Base-by-base conservation (phyloP, 2,113 vertebrate genomes). In the Channa argus region DNA sequence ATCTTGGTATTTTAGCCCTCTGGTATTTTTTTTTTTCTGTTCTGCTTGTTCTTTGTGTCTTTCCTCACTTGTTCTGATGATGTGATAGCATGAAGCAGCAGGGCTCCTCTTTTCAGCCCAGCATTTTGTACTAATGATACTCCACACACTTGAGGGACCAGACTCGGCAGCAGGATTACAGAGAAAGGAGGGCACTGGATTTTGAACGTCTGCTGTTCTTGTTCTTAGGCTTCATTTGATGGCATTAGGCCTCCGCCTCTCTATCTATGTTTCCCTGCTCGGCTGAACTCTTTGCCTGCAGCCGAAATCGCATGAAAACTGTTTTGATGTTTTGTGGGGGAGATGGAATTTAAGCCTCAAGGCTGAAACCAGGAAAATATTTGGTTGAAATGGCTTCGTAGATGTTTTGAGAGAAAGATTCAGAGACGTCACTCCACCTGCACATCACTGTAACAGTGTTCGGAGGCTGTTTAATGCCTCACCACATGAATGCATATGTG, bases 121-220 rank as follows among this genome's bases (percentile, higher is more conserved):
- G 63, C 5, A 15, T 71, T 81, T 63, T 61, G 34, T 24, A 8
- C 70, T 58, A 61, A 84, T 54, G 61, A 74, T 51, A 34, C 36
- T 55, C 58, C 39, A 41, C 68, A 72, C 71, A 62, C 41, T 59
- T 8, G 14, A 64, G 47, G 34, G 14, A 74, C 33, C 7, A 9
- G 15, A 56, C 46, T 58, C 39, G 6, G 39, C 39, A 41, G 39
- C 39, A 41, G 39, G 39, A 41, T 41, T 41, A 41, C 6, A 5
- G 39, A 7, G 39, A 41, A 65, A 60, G 65, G 3, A 37, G 0
- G 7, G 39, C 39, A 41, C 39, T 41, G 39, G 39, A 4, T 41
- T 41, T 41, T 41, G 2, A 24, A 24, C 8, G 52, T 79, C 45
- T 45, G 6, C 34, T 44, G 3, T 14, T 13, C 11, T 24, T 53